Evolutionary conservation across 2,888 invertebrate genomes (phyloP).

Genomic region (Bombylius major): DNA sequence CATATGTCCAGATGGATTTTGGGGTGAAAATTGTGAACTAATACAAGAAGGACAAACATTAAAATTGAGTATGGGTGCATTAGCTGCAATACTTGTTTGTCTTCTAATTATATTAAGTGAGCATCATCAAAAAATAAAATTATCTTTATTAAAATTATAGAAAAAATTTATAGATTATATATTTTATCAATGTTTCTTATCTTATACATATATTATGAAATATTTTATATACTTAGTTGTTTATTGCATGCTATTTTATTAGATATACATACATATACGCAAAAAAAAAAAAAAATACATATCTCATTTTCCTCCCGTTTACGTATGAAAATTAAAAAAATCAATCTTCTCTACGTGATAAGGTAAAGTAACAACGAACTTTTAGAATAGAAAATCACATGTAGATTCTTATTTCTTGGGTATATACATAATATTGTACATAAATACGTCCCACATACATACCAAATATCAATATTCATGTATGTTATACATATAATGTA

Average conservation of each 20-base stretch:
- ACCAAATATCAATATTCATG: too few species aligned
- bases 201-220: background rate
- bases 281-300: background rate
- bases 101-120: conserved; percentile 93
- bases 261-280: background rate
- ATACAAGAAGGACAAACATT: conserved; percentile 89
- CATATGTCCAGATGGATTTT: conserved; percentile 82
- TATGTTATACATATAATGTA: too few species aligned
- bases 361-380: background rate
- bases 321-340: background rate
- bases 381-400: too few species aligned
- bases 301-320: background rate
- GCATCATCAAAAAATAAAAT: conserved; percentile 35
- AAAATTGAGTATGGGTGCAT: conserved; percentile 91
- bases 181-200: background rate
- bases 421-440: too few species aligned
- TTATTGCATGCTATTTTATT: background rate
- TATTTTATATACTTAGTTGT: background rate
- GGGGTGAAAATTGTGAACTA: conserved; percentile 89
- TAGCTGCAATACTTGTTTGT: conserved; percentile 95
- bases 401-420: too few species aligned
- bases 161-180: background rate
- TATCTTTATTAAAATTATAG: background rate
- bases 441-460: too few species aligned
- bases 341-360: background rate